These are phyloP conservation scores for Machimus atricapillus DNA, from an alignment of 2,888 invertebrate genomes.

Conservation along the genomic window DNA sequence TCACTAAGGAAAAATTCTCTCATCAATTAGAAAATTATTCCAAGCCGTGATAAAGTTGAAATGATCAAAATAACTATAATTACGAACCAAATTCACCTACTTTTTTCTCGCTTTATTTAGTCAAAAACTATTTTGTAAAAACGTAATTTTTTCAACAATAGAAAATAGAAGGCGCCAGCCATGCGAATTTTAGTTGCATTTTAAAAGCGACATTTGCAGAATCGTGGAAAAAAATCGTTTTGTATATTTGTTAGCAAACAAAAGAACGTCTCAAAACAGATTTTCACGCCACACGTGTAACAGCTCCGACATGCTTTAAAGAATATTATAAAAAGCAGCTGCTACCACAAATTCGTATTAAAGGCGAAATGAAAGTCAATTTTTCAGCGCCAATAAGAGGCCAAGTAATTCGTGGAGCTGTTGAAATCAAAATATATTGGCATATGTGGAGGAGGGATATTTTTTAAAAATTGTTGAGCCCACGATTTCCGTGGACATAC, in stretches of 20 bases:
- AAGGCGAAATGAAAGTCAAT: background rate
- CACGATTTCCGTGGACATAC: background rate
- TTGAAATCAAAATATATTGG: background rate
- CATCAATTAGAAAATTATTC: background rate
- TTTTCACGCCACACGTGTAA: background rate
- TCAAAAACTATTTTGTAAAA: background rate
- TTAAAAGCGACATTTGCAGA: background rate
- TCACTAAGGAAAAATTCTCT: background rate
- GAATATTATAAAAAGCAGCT: background rate
- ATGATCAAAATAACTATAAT: background rate
- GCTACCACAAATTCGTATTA: background rate
- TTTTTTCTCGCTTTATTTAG: background rate
- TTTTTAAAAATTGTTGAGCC: background rate
- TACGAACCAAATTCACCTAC: background rate
- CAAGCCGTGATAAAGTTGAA: background rate
- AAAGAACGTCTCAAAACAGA: background rate
- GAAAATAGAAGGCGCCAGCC: background rate
- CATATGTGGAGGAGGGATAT: background rate
- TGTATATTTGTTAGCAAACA: background rate
- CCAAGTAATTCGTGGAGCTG: background rate
- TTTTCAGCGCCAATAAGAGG: background rate
- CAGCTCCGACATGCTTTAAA: background rate
- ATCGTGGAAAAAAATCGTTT: background rate
- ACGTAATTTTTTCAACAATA: background rate
- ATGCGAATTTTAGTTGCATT: background rate